Conservation (phyloP, 23 tunicate genomes). For the Botrylloides violaceus region DNA sequence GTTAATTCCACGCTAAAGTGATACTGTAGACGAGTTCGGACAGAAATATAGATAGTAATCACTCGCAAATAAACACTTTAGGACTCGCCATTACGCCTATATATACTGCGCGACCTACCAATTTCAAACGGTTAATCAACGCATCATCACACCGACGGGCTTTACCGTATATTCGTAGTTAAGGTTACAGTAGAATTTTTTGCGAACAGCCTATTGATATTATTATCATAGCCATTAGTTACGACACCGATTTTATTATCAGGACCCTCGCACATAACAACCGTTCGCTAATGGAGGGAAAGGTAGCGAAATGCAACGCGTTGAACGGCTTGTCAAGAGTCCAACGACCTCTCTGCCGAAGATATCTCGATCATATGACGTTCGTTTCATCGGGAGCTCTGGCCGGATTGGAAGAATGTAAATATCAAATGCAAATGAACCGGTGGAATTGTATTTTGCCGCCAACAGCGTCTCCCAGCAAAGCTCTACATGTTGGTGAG, state of each 20-base stretch:
- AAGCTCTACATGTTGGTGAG: constrained; percentile 13
- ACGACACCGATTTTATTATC: not conserved
- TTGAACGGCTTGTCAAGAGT: constrained; percentile 37
- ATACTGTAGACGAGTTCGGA: no score
- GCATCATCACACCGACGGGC: no score
- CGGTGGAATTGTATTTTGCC: constrained; percentile 76
- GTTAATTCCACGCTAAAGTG: no score
- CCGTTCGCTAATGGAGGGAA: not conserved
- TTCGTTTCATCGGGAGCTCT: constrained; percentile 66
- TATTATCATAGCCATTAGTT: no score
- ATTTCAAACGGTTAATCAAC: no score
- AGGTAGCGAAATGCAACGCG: not conserved
- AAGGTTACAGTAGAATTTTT: no score
- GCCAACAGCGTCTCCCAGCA: not conserved
- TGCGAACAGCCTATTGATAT: no score
- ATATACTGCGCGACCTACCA: no score
- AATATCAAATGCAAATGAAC: constrained; percentile 44
- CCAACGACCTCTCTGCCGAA: constrained; percentile 61
- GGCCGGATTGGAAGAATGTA: constrained; percentile 76
- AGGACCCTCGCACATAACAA: constrained; percentile 6
- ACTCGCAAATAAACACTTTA: no score
- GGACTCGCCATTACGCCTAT: no score
- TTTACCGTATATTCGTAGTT: no score
- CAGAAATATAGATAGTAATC: no score
- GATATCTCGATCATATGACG: constrained; percentile 65